These are phyloP conservation scores for Isaurus tuberculatus DNA, from an alignment of 92 coral and sea anemone species.

Conservation along the genomic window DNA sequence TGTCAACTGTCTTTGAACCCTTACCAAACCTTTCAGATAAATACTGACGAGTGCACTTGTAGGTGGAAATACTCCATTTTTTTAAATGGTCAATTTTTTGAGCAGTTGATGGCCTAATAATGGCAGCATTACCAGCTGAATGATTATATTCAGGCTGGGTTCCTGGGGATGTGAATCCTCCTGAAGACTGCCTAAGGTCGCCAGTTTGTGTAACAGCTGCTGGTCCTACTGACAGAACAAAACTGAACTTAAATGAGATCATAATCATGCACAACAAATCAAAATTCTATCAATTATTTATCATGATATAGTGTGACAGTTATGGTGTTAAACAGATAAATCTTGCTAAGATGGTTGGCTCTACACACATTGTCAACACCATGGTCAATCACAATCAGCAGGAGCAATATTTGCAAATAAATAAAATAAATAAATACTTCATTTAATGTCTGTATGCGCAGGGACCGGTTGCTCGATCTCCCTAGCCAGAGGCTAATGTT, in stretches of 20 bases:
- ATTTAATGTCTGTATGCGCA: too few species aligned
- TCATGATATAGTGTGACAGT: too few species aligned
- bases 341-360: too few species aligned
- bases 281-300: neutral
- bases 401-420: too few species aligned
- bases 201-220: conserved; percentile 30
- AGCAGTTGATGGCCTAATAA: conserved; percentile 76
- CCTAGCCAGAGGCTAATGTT: too few species aligned
- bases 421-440: too few species aligned
- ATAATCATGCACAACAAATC: neutral
- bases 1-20: conserved; percentile 95
- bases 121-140: conserved; percentile 46
- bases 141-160: conserved; percentile 35
- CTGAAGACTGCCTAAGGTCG: conserved; percentile 21
- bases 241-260: neutral
- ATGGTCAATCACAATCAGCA: too few species aligned
- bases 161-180: conserved; percentile 22
- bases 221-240: conserved; percentile 12
- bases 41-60: conserved; percentile 94
- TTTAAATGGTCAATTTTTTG: conserved; percentile 88
- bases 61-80: conserved; percentile 98
- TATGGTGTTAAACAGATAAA: too few species aligned
- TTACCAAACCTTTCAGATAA: conserved; percentile 97
- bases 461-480: too few species aligned
- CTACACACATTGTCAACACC: too few species aligned